Conservation (phyloP, 2,113 vertebrate genomes). For the Cyprinodon brontotheroides region DNA sequence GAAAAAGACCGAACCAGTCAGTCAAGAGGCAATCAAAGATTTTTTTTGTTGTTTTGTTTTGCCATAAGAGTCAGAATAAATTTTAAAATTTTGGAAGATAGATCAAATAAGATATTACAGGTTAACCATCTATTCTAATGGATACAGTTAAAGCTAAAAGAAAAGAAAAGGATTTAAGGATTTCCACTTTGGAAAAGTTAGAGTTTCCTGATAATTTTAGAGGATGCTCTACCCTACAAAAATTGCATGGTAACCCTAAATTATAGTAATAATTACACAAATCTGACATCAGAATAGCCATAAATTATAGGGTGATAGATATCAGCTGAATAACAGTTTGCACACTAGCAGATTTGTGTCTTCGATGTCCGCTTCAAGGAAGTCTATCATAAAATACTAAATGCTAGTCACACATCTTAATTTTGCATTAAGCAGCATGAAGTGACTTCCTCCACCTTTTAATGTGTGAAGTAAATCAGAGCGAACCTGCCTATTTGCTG, state of each 20-base stretch:
- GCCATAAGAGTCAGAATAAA: not conserved
- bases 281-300: not conserved
- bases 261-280: conserved; percentile 2
- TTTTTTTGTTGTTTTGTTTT: not conserved
- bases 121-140: not conserved
- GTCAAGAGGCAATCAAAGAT: not conserved
- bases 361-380: conserved; percentile 6
- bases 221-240: not conserved
- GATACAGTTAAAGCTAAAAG: not conserved
- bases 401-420: not conserved
- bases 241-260: not conserved
- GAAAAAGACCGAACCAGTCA: not conserved
- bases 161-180: not conserved
- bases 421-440: not conserved
- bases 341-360: not conserved
- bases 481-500: not conserved
- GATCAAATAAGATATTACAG: not conserved
- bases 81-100: not conserved
- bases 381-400: conserved; percentile 1
- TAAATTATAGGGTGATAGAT: conserved; percentile 1
- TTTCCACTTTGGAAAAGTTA: not conserved
- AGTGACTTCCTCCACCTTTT: conserved; percentile 7
- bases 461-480: not conserved
- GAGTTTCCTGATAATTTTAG: not conserved
- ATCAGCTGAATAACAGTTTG: not conserved